Evolutionary conservation across 2,797 vertebrate species (phyloP), one percentile per base, ranked within the genome.

Genomic region (Chiroxiphia lanceolata): DNA sequence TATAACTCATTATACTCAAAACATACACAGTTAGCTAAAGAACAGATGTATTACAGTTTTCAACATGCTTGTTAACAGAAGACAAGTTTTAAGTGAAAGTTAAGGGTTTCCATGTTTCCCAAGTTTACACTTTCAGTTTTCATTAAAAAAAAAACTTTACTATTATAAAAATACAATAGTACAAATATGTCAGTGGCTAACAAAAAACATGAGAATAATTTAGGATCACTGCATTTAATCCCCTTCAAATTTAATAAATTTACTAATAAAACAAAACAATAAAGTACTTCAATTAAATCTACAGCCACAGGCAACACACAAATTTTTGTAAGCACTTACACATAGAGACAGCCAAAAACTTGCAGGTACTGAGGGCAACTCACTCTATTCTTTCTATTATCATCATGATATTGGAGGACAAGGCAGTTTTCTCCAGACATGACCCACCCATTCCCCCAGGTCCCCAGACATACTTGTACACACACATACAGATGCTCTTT

Each of bases 271-370:
- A 29, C 33, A 51, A 68, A 69, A 29, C 8, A 81, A 48, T 29
- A 16, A 87, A 75, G 19, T 42, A 83, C n/a, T 40, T 83, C 31
- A 29, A 15, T 74, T 80, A 88, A 87, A 51, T 27, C 13, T 69
- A 57, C 44, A 50, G 67, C 57, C 42, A 71, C 33, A 64, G 40
- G 40, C 3, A 68, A 45, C 27, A 29, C 26, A 34, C 38, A 34
- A 33, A 72, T 89, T 94, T 95, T 83, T 60, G 57, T 15, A 42
- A 92, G 70, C 22, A 84, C 77, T 86, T 83, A 95, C 59, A 20
- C 4, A 1, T 0, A 42, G 1, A 86, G 31, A 87, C 18, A 85
- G 40, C 15, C 48, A 83, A 48, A 86, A 79, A 23, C 31, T 40
- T 63, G 21, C 51, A 69, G 59, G 38, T 63, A 88, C 8, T 68